Base-by-base conservation (phyloP, 1,140 invertebrate species). In the Chironomus tepperi region DNA sequence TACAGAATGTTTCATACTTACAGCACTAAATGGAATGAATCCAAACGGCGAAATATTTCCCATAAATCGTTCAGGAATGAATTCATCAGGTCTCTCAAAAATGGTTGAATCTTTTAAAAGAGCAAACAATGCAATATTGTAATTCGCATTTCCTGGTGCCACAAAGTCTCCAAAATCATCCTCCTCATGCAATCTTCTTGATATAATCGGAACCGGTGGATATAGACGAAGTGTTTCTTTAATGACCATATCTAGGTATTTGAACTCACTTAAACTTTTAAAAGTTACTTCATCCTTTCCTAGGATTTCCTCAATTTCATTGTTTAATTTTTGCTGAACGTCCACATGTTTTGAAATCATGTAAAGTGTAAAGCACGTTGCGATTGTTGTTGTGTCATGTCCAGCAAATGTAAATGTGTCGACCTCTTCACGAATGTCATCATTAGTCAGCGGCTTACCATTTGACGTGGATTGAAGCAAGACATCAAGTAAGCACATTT, bases 1-100 rank as follows among this genome's bases (percentile, higher is more conserved):
- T n/a, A n/a, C n/a, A n/a, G n/a, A n/a, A n/a, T n/a, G n/a, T n/a
- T n/a, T n/a, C n/a, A n/a, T 18, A 70, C 65, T 70, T 70, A 70
- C 91, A 65, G 90, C 90, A 73, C 89, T 91, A 77, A 93, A 93
- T 1, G 91, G 88, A 57, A 93, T 81, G 80, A 88, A 91, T 9
- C 84, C 81, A 77, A 84, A 90, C 7, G 83, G 84, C 80, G 86
- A 87, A 43, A 86, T 80, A 12, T 78, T 76, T 73, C 0, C 77
- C 73, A 86, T 78, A 82, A 93, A 93, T 79, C 91, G 83, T 34
- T 93, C 91, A 0, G 92, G 92, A 79, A 88, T 84, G 78, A 91
- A 94, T 34, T 80, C 82, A 7, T 89, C 81, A 0, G 92, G 91
- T 78, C 93, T 83, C 2, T 86, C 84, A 77, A 85, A 90, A 73